A percentile compares a stretch with the other conserved stretches of the same genome.
These are phyloP conservation scores for Zygothrica quintamaculata DNA, from an alignment of 2,888 invertebrate species.

Conservation along the genomic window DNA sequence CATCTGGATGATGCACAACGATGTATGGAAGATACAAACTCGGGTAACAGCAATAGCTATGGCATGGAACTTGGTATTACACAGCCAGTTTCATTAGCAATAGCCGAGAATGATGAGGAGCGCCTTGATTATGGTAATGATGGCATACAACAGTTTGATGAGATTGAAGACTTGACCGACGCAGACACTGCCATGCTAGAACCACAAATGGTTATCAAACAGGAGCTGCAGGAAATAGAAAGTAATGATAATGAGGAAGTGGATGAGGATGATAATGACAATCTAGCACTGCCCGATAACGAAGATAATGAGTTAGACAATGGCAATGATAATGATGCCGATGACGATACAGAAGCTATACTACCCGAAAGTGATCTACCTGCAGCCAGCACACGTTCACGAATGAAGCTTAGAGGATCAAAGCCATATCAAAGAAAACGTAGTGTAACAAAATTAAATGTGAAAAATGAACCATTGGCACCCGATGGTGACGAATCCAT, in stretches of 20 bases:
- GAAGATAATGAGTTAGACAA: conserved; percentile 35
- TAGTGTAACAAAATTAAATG: conserved; percentile 25
- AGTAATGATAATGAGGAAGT: conserved; percentile 54
- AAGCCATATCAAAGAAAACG: conserved; percentile 12
- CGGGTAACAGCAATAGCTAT: conserved; percentile 18
- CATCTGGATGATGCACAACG: conserved; percentile 59
- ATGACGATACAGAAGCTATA: conserved; percentile 57
- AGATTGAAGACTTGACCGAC: conserved; percentile 78
- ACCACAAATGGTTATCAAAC: conserved; percentile 80
- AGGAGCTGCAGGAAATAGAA: conserved; percentile 68
- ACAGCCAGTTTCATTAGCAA: conserved; percentile 47
- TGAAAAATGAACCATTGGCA: conserved; percentile 54
- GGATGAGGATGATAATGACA: conserved; percentile 24
- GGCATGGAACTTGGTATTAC: conserved; percentile 21
- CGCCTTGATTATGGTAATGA: conserved; percentile 36
- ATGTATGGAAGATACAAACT: conserved; percentile 14
- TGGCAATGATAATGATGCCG: conserved; percentile 36
- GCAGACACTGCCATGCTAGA: conserved; percentile 74
- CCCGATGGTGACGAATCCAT: conserved; percentile 60
- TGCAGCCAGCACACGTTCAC: conserved; percentile 28
- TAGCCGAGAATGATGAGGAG: conserved; percentile 29
- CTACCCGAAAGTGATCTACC: conserved; percentile 56
- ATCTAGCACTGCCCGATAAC: conserved; percentile 24
- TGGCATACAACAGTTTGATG: conserved; percentile 53
- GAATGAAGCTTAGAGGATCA: conserved; percentile 41